These are phyloP conservation scores for Clupea harengus DNA, from an alignment of 2,113 vertebrate genomes.

Conservation along the genomic window DNA sequence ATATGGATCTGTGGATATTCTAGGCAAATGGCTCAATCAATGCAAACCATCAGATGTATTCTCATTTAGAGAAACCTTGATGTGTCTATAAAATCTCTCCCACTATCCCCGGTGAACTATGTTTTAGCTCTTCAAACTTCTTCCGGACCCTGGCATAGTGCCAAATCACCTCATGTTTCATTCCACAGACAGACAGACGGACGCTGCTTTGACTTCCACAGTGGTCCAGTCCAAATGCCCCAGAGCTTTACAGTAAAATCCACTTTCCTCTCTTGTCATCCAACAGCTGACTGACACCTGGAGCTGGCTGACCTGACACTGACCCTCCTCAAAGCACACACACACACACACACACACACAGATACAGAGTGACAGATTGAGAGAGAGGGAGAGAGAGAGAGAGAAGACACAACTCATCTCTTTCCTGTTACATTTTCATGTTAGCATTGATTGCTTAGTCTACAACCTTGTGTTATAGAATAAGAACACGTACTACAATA, in stretches of 20 bases:
- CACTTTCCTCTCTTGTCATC: not conserved
- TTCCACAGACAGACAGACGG: not conserved
- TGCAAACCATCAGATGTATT: not conserved
- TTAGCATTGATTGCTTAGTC: not conserved
- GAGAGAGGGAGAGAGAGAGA: not conserved
- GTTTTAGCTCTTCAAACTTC: not conserved
- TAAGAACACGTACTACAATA: not conserved
- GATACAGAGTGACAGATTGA: not conserved
- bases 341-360: not conserved
- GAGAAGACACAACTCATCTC: not conserved
- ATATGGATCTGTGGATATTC: not conserved
- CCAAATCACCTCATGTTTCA: constrained; percentile 25
- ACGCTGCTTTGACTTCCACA: not conserved
- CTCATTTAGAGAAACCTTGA: not conserved
- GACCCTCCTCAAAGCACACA: not conserved
- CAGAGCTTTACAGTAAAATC: not conserved
- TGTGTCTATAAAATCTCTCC: not conserved
- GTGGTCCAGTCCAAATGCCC: not conserved
- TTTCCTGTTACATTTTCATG: not conserved
- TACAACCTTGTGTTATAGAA: not conserved
- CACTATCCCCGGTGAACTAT: not conserved
- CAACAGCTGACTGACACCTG: constrained; percentile 17
- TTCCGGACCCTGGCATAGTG: not conserved
- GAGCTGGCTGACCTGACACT: not conserved
- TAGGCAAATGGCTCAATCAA: not conserved